Evolutionary conservation across 2,113 vertebrate genomes (phyloP).

Genomic region (Toxotes chatareus): DNA sequence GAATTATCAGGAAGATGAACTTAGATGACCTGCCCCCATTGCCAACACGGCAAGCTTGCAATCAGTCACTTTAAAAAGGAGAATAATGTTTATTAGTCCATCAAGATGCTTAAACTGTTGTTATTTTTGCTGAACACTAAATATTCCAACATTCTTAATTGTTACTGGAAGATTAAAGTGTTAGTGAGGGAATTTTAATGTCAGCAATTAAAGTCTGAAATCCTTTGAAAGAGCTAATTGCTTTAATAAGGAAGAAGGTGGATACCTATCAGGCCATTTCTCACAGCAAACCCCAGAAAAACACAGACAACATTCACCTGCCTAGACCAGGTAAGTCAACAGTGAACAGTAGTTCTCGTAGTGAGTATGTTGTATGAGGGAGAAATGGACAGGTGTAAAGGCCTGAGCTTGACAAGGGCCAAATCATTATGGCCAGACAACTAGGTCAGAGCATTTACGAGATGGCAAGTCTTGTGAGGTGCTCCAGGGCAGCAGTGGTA

Average conservation of each 20-base stretch:
- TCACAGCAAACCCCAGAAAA: no score
- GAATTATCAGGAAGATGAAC: slow-evolving; percentile 15
- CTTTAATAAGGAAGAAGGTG: no score
- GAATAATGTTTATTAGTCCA: background rate
- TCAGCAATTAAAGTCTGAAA: background rate
- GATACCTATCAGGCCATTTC: no score
- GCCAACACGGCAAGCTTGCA: background rate
- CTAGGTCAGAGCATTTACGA: background rate
- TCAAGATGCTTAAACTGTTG: background rate
- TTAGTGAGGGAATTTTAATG: no score
- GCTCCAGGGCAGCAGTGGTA: background rate
- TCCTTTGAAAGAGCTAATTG: background rate
- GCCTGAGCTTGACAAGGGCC: background rate
- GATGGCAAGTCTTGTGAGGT: background rate
- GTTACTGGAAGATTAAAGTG: background rate
- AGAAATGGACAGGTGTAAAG: background rate
- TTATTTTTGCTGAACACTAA: background rate
- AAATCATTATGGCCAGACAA: background rate
- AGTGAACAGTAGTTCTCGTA: background rate
- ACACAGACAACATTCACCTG: no score
- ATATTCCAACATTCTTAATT: background rate
- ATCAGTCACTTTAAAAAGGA: background rate
- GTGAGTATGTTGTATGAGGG: no score
- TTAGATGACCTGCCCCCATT: background rate
- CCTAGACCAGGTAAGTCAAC: background rate